Evolutionary conservation across 2,888 invertebrate species (phyloP).

Genomic region (Epinotia brunnichana): DNA sequence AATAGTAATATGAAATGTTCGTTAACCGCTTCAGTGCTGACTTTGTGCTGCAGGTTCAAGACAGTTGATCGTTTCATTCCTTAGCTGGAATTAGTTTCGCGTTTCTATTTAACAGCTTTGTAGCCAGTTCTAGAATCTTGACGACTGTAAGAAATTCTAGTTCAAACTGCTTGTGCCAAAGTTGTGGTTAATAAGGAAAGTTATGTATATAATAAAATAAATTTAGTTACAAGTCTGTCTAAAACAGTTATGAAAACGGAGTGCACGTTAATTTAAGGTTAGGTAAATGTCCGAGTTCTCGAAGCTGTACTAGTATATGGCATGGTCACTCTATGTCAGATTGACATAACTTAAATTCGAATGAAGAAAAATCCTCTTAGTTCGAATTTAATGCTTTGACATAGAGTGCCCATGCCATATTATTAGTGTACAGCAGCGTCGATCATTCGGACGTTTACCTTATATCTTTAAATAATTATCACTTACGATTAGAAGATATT

Average conservation of each 20-base stretch:
- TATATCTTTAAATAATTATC: too few species aligned
- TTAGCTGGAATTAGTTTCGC: constrained; percentile 39
- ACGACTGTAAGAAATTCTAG: constrained; percentile 19
- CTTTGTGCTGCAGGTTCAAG: constrained; percentile 10
- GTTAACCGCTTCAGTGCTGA: neutral
- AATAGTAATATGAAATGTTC: neutral
- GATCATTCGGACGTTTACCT: too few species aligned
- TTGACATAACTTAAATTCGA: too few species aligned
- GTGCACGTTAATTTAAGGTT: too few species aligned
- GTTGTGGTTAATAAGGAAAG: neutral
- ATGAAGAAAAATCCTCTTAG: too few species aligned
- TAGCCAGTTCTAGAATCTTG: constrained; percentile 25
- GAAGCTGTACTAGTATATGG: too few species aligned
- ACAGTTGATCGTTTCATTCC: constrained; percentile 41
- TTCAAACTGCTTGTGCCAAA: neutral
- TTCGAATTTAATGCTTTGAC: too few species aligned
- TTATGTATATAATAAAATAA: neutral
- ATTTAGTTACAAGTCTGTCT: neutral
- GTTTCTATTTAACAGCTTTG: constrained; percentile 44
- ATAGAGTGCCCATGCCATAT: too few species aligned
- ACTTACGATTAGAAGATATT: too few species aligned
- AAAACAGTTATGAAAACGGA: neutral
- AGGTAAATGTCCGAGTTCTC: too few species aligned
- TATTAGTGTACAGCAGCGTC: too few species aligned
- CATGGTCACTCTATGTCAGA: too few species aligned